Base-by-base conservation (phyloP, 2,797 vertebrate genomes). In the Hyperoplus immaculatus region DNA sequence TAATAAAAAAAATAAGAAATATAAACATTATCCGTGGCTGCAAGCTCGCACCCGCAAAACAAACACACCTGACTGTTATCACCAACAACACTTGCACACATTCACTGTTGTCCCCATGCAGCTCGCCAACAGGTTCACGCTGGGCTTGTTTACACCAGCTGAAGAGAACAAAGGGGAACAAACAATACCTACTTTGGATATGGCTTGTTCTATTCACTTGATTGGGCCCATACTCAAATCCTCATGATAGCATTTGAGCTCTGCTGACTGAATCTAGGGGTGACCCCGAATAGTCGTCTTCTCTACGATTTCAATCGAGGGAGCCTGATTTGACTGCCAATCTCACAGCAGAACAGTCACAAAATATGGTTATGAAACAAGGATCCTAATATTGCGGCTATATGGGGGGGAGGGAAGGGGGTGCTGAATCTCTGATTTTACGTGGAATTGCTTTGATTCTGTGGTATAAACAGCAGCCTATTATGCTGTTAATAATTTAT, bases 1-100 rank as follows among this genome's bases (percentile, higher is more conserved):
- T 61, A 10, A 16, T 38, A 49, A 54, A 57, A 54, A 69, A 56
- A 46, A 12, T 39, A 42, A n/a, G 18, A 29, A 65, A 29, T 29
- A 69, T 71, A 67, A 50, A 5, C 50, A 62, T 55, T 50, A 21
- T 38, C 72, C 84, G 81, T 73, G 18, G 16, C 53, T 51, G 21
- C 39, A 55, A 76, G 69, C 65, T 53, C 39, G 68, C 45, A 43
- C 38, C 54, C 56, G 62, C 0, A 59, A 70, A 77, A 82, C 75
- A 86, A 78, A 68, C 70, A 77, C 50, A 83, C 11, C 60, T 36
- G 67, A 47, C 29, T 79, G 83, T 91, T 88, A 70, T 85, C 66
- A 87, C 59, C 78, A 42, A 78, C 66, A 91, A 91, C 89, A 89
- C 55, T 59, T 51, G 21, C 56, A 72, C 50, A 71, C 45, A 21